Evolutionary conservation across 2,797 vertebrate species (phyloP).

Genomic region (Spheniscus humboldti): DNA sequence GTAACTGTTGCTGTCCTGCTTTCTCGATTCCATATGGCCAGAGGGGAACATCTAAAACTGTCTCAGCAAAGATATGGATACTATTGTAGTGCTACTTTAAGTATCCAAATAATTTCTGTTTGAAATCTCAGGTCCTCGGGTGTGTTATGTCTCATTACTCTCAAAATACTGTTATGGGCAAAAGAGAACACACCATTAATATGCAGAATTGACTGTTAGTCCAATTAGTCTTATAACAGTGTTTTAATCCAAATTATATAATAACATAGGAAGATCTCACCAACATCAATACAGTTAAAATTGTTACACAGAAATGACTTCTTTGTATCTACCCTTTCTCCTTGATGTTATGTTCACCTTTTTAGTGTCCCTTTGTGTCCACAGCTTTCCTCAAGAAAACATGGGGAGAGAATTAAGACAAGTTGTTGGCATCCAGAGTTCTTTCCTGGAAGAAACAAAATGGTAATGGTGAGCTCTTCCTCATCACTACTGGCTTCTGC

Average conservation of each 20-base stretch:
- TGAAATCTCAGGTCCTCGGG: background rate
- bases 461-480: background rate
- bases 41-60: background rate
- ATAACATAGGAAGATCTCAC: background rate
- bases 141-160: background rate
- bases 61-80: background rate
- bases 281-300: background rate
- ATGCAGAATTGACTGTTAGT: background rate
- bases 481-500: background rate
- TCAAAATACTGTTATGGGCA: background rate
- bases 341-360: background rate
- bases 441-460: background rate
- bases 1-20: background rate
- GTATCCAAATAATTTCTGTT: background rate
- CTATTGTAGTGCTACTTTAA: background rate
- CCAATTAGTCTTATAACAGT: background rate
- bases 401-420: background rate
- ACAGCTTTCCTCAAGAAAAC: background rate
- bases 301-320: background rate
- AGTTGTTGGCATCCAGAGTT: background rate
- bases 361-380: background rate
- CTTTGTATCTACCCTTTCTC: background rate
- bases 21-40: fast-evolving
- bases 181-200: background rate
- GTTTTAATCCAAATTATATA: background rate